phyloP scores from a whole-genome alignment of 2,797 vertebrate genomes.

The Labeo calbasu region DNA sequence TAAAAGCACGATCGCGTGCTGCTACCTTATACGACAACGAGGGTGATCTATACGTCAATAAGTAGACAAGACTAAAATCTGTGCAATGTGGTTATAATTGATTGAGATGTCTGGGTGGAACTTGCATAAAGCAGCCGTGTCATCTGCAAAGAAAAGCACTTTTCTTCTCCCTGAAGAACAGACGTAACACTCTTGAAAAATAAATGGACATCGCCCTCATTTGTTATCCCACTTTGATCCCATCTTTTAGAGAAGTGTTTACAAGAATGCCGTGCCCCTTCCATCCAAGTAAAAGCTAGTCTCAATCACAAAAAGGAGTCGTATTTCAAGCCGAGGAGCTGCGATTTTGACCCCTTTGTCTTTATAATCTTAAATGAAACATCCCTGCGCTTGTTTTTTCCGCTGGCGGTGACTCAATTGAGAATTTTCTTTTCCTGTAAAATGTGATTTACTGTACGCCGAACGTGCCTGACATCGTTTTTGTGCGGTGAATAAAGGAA shows the following conservation, averaged over 20 bases:
- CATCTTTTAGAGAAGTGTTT: conserved; percentile 61
- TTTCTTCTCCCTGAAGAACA: conserved; percentile 82
- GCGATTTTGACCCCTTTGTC: conserved; percentile 31
- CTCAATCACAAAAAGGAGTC: conserved; percentile 24
- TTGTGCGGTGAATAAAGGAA: conserved; percentile 39
- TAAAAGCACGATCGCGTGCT: conserved; percentile 78
- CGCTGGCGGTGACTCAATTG: conserved; percentile 15
- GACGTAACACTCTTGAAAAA: conserved; percentile 76
- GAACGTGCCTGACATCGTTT: conserved; percentile 31
- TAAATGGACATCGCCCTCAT: conserved; percentile 81
- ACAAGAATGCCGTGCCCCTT: conserved; percentile 43
- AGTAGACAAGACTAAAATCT: conserved; percentile 85
- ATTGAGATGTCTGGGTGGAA: conserved; percentile 86
- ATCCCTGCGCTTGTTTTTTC: conserved; percentile 3
- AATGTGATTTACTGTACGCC: conserved; percentile 45
- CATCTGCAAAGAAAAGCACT: conserved; percentile 86
- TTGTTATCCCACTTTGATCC: conserved; percentile 73
- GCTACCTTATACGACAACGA: conserved; percentile 81
- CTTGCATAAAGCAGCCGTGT: conserved; percentile 83
- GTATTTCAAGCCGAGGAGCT: conserved; percentile 12
- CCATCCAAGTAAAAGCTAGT: conserved; percentile 45
- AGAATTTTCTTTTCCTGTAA: conserved; percentile 46
- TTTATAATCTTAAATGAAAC: conserved; percentile 38
- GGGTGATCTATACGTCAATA: conserved; percentile 84
- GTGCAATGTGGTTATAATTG: conserved; percentile 92